These are phyloP conservation scores for Drosophila suzukii DNA, from an alignment of 1,140 invertebrate genomes.

Conservation along the genomic window DNA sequence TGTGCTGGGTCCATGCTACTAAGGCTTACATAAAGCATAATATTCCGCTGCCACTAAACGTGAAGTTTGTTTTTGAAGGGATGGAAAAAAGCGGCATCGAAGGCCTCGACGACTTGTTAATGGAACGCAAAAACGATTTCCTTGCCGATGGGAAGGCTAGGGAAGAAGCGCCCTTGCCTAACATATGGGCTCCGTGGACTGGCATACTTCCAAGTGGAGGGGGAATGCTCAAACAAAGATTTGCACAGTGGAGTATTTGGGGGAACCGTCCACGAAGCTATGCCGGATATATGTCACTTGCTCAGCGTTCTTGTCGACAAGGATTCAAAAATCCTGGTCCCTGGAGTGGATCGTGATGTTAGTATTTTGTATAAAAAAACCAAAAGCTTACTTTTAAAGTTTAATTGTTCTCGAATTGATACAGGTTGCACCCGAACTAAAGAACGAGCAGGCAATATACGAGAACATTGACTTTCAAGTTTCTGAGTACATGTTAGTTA, in stretches of 20 bases:
- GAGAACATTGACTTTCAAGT: constrained; percentile 95
- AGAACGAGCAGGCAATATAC: constrained; percentile 92
- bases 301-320: constrained; percentile 93
- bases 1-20: constrained; percentile 97
- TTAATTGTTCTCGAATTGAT: not conserved
- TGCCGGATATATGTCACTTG: constrained; percentile 94
- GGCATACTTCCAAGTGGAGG: constrained; percentile 96
- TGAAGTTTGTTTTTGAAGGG: constrained; percentile 99
- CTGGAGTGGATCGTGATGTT: constrained; percentile 91
- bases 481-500: constrained; percentile 89
- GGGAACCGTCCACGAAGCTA: constrained; percentile 94
- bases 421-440: constrained; percentile 86
- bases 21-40: constrained; percentile 93
- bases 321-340: constrained; percentile 93
- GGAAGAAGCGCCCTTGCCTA: constrained; percentile 97
- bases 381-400: constrained; percentile 8
- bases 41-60: constrained; percentile 93
- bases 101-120: constrained; percentile 95
- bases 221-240: constrained; percentile 95
- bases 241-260: constrained; percentile 98
- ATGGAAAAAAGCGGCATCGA: constrained; percentile 99
- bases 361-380: constrained; percentile 27
- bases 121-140: constrained; percentile 91
- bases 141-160: constrained; percentile 96
- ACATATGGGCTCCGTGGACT: constrained; percentile 98